Percentiles rank a stretch among this genome's conserved stretches.
phyloP scores from a whole-genome alignment of 35 echinoderm and acorn worm genomes.

The Apostichopus japonicus region DNA sequence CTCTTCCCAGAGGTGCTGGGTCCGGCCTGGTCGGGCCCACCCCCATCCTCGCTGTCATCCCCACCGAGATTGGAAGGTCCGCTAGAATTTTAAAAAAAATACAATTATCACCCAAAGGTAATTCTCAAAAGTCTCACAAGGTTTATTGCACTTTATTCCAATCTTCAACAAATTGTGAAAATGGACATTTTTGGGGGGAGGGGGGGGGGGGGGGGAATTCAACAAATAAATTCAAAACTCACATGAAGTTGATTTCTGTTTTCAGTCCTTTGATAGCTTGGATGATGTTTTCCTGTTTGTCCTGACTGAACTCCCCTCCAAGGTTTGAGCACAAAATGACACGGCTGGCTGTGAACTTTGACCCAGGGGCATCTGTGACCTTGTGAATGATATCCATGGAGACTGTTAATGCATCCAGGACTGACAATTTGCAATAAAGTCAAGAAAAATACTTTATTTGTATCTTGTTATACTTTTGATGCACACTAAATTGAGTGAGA shows the following conservation, averaged over 20 bases:
- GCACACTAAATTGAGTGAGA: no score
- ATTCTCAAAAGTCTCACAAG: no score
- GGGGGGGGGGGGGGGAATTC: no score
- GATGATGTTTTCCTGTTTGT: slow-evolving; percentile 76
- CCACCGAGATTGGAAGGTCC: slow-evolving; percentile 74
- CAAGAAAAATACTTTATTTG: not conserved
- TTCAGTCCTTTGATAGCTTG: slow-evolving; percentile 70
- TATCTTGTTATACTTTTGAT: no score
- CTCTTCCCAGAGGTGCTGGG: slow-evolving; percentile 38
- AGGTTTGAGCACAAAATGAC: slow-evolving; percentile 83
- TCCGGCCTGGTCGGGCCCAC: slow-evolving; percentile 50
- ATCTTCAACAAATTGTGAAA: no score
- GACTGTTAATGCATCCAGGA: slow-evolving; percentile 86
- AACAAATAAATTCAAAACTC: slow-evolving; percentile 30
- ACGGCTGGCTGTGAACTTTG: slow-evolving; percentile 73
- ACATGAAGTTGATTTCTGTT: slow-evolving; percentile 92
- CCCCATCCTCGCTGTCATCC: slow-evolving; percentile 52
- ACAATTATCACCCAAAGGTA: no score
- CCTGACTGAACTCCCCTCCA: slow-evolving; percentile 87
- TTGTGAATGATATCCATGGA: slow-evolving; percentile 78
- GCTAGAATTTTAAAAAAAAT: slow-evolving; percentile 32
- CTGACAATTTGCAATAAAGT: slow-evolving; percentile 19
- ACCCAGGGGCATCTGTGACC: slow-evolving; percentile 19
- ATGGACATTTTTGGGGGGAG: no score
- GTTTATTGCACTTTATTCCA: no score